Evolutionary conservation across 2,113 vertebrate species (phyloP), one percentile per base, ranked within the genome.

Genomic region (Semnornis frantzii): DNA sequence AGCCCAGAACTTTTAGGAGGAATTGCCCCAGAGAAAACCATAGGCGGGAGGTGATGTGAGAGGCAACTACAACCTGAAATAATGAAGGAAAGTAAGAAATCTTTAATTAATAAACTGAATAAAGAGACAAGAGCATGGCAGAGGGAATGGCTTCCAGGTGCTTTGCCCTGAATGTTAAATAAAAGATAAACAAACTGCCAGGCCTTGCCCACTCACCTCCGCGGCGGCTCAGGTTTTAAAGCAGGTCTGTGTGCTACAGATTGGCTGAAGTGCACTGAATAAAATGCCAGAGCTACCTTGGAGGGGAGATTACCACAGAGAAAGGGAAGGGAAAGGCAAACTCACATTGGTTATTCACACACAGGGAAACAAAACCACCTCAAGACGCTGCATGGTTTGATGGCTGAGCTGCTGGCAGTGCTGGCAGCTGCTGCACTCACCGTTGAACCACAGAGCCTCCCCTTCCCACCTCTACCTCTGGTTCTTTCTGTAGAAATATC

Each of bases 41-140:
- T 19, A 37, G 60, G 65, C 33, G 77, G 54, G 20, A 82, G 44
- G 62, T n/a, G 59, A 75, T 76, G 65, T n/a, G 90, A 96, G 81
- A 95, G 80, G 83, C 72, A 95, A 92, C 82, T 88, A 62, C 94
- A 78, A 85, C 30, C 28, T 91, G 55, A 79, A 85, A 87, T 33
- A 34, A 65, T 44, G 48, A 93, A 84, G 46, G 44, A 87, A 87
- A 90, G 42, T 90, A 94, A 94, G 52, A 92, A 81, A 64, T 87
- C 90, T 95, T 97, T 97, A 92, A 97, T 97, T 96, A 96, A 97
- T 96, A 93, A 97, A 93, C 30, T 0, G 0, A 64, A 76, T 13
- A 44, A 80, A 86, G 57, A 93, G n/a, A 55, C 37, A 65, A 76
- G 77, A 78, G 75, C 16, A 28, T 20, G 65, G 70, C 91, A 93